These are phyloP conservation scores for Sporophila hypoxantha DNA, from an alignment of 2,113 vertebrate species.

Conservation along the genomic window DNA sequence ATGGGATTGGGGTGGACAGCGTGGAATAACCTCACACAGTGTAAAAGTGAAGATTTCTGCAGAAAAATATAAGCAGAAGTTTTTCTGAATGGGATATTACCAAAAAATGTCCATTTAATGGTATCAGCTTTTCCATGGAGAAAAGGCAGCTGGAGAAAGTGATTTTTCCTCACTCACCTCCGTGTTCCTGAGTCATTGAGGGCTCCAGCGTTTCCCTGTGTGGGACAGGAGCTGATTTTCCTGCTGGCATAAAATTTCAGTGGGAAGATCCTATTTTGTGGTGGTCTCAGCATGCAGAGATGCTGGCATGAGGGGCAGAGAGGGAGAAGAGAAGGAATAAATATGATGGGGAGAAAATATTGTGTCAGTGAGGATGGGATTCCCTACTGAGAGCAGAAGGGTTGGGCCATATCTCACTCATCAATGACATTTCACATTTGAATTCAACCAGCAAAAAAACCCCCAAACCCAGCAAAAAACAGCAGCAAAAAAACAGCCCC, in stretches of 20 bases:
- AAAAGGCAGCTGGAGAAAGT: neutral
- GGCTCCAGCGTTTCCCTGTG: rapidly evolving
- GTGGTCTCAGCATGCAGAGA: rapidly evolving
- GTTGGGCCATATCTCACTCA: rapidly evolving
- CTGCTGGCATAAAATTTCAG: neutral
- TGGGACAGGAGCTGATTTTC: neutral
- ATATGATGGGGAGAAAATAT: neutral
- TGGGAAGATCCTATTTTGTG: neutral
- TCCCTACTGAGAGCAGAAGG: neutral
- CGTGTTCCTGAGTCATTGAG: rapidly evolving
- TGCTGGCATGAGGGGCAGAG: neutral
- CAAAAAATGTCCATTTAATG: neutral
- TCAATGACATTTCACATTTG: rapidly evolving
- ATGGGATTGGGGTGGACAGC: neutral
- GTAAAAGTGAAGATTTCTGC: neutral
- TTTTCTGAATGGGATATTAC: neutral
- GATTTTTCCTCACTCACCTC: neutral
- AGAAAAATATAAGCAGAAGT: neutral
- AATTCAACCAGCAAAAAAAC: neutral
- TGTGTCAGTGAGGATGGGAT: rapidly evolving
- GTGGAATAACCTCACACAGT: neutral
- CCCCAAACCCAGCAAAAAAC: neutral
- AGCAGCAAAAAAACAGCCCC: neutral
- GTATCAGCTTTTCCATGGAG: neutral
- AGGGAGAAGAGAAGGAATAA: neutral